phyloP scores from a whole-genome alignment of 2,797 vertebrate genomes.

The Acipenser oxyrinchus region DNA sequence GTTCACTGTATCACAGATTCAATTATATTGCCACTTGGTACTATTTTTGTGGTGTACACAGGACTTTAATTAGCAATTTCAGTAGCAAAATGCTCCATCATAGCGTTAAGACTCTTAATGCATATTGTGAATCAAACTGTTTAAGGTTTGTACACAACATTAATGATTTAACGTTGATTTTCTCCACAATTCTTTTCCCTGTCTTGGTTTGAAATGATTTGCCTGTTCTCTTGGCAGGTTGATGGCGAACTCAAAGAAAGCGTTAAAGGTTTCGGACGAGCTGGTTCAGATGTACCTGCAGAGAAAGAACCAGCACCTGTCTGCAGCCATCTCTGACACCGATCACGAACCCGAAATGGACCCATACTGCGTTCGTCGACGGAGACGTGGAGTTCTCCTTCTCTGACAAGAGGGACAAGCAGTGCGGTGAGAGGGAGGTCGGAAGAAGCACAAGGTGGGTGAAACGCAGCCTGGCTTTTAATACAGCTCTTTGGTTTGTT shows the following conservation, averaged over 20 bases:
- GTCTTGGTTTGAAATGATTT: no score
- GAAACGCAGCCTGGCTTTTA: conserved; percentile 13
- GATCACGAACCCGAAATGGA: conserved; percentile 88
- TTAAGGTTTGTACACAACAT: no score
- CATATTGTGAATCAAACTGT: no score
- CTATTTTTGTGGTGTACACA: no score
- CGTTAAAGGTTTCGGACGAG: conserved; percentile 90
- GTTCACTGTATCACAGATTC: no score
- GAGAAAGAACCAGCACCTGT: conserved; percentile 83
- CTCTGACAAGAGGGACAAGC: conserved; percentile 88
- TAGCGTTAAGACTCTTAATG: no score
- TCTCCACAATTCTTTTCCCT: no score
- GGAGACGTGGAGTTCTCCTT: conserved; percentile 92
- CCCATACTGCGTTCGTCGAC: conserved; percentile 92
- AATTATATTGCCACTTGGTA: no score
- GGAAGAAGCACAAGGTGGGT: conserved; percentile 91
- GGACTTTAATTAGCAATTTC: no score
- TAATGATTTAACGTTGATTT: no score
- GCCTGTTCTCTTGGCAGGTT: conserved; percentile 52
- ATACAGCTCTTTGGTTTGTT: conserved; percentile 33
- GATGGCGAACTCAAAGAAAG: conserved; percentile 83
- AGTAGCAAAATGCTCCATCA: no score
- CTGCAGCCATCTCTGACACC: conserved; percentile 64
- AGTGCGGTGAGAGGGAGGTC: conserved; percentile 73
- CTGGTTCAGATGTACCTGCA: conserved; percentile 80